phyloP scores from a whole-genome alignment of 2,113 vertebrate genomes.

The Nesospiza acunhae region DNA sequence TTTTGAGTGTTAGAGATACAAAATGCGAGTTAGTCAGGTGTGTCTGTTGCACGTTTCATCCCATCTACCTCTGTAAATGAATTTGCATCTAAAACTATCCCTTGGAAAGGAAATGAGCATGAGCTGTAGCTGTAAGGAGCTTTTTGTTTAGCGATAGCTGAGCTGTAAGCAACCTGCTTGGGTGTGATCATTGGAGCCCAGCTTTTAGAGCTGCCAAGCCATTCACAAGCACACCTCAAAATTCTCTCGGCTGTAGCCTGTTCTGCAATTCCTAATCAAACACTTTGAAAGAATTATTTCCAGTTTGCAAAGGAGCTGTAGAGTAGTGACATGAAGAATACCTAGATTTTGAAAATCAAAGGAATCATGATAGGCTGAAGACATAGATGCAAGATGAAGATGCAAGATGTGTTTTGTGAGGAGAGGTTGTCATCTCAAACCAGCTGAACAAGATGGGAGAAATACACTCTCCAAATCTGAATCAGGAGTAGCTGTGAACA shows the following conservation, averaged over 20 bases:
- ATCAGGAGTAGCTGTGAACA: neutral
- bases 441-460: neutral
- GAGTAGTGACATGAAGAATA: neutral
- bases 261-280: neutral
- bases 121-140: neutral
- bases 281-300: neutral
- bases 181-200: neutral
- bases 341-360: neutral
- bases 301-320: neutral
- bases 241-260: neutral
- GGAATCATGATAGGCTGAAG: neutral
- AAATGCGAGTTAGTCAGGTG: constrained; percentile 79
- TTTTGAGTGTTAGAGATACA: constrained; percentile 75
- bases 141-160: constrained; percentile 45
- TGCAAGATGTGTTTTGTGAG: neutral
- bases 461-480: neutral
- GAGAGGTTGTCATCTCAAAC: neutral
- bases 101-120: constrained; percentile 59
- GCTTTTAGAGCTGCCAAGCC: neutral
- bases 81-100: constrained; percentile 69
- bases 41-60: constrained; percentile 59
- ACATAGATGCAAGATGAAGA: neutral
- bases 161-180: constrained; percentile 14
- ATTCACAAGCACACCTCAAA: neutral
- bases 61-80: constrained; percentile 70